Evolutionary conservation across 2,113 vertebrate genomes (phyloP), one percentile per base, ranked within the genome.

Genomic region (Hiodon tergisus): DNA sequence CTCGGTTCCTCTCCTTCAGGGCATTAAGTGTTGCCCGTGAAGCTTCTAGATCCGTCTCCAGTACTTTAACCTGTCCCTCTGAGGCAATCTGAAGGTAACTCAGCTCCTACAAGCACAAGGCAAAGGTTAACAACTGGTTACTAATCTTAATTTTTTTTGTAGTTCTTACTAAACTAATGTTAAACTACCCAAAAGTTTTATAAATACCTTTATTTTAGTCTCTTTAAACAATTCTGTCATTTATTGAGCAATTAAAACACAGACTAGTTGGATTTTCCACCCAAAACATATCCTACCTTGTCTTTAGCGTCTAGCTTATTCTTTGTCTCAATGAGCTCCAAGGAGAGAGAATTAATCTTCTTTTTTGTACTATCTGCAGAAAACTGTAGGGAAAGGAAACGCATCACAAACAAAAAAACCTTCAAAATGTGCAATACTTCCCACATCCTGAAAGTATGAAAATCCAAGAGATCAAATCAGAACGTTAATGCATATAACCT

Each of bases 281-380:
- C 13, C 16, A 10, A n/a, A 2, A 17, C 1, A 5, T 57, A 47
- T 60, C 60, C 57, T 77, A 90, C 96, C 90, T 89, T 94, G 68
- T 93, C 93, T 82, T 95, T 98, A 1, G 83, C 73, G 87, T 96
- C 94, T 75, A 94, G 86, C 81, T 88, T 90, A 78, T 92, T 95
- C 83, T 90, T 93, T 59, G 93, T 92, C 77, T 96, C 97, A 88
- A 95, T 94, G 76, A 98, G 65, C 51, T 98, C 97, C 81, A 93
- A 83, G 51, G 92, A 94, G 0, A 97, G 86, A 58, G 88, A 87
- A 84, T 91, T 93, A 68, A 98, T 92, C 88, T 85, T 94, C 87
- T 95, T 97, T 82, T 95, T 96, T 66, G 90, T 84, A 0, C 85
- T 83, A 83, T 98, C 95, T 81, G 95, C 93, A 83, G 93, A 97